phyloP scores from a whole-genome alignment of 1,140 invertebrate genomes.

The Penaeus japonicus region DNA sequence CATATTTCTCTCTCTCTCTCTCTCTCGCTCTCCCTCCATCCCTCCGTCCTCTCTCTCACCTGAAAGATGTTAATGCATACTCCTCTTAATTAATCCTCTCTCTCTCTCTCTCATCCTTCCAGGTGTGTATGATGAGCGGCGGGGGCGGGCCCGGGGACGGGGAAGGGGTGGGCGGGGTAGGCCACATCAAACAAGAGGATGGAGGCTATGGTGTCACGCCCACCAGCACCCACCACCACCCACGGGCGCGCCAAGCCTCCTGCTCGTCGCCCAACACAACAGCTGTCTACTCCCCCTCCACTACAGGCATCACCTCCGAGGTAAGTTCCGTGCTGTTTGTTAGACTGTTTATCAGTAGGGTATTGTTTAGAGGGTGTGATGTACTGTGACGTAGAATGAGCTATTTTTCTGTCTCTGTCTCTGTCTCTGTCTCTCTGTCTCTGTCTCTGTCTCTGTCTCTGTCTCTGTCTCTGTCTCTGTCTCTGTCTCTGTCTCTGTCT shows the following conservation, averaged over 20 bases:
- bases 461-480: too few relatives aligned
- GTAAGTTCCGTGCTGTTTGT: neutral
- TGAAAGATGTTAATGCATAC: neutral
- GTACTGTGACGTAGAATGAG: too few relatives aligned
- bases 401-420: too few relatives aligned
- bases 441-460: too few relatives aligned
- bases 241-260: neutral
- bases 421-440: too few relatives aligned
- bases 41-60: neutral
- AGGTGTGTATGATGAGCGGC: constrained; percentile 52
- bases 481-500: too few relatives aligned
- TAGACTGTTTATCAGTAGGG: too few relatives aligned
- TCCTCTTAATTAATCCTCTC: too few relatives aligned
- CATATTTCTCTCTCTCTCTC: neutral
- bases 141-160: constrained; percentile 27
- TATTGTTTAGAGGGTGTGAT: too few relatives aligned
- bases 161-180: constrained; percentile 42
- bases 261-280: constrained; percentile 46
- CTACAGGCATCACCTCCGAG: constrained; percentile 42
- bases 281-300: constrained; percentile 33
- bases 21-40: neutral
- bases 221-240: constrained; percentile 22
- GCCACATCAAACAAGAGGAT: constrained; percentile 50
- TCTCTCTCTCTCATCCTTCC: neutral
- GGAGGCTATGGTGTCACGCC: constrained; percentile 26